phyloP scores from a whole-genome alignment of 2,888 invertebrate species.

The Synergus itoensis region DNA sequence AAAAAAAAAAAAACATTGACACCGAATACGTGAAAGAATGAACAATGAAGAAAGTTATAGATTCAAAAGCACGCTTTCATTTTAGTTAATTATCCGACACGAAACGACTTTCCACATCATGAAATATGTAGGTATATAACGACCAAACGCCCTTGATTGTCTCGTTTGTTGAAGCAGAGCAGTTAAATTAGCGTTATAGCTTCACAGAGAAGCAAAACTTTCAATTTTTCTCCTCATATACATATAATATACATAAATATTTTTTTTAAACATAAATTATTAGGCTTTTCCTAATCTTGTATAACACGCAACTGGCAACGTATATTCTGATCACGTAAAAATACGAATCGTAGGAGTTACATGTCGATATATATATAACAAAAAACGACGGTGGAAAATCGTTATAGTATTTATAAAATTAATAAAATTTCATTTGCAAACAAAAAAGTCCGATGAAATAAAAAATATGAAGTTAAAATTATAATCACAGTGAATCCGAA shows the following conservation, averaged over 20 bases:
- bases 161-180: not conserved
- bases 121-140: not conserved
- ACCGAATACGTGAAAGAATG: not conserved
- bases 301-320: not conserved
- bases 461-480: no score
- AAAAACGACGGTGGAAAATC: not conserved
- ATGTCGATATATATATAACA: not conserved
- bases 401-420: not conserved
- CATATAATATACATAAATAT: no score
- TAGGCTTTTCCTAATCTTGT: not conserved
- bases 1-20: not conserved
- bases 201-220: not conserved
- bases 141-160: not conserved
- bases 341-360: not conserved
- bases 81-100: not conserved
- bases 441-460: not conserved
- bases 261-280: not conserved
- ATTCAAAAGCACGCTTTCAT: not conserved
- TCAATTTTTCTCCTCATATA: not conserved
- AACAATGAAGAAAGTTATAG: not conserved
- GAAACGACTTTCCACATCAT: not conserved
- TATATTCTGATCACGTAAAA: slow-evolving; percentile 5
- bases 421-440: not conserved
- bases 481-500: no score
- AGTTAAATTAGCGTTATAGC: not conserved